These are phyloP conservation scores for Phrynosoma blainvillii DNA, from an alignment of 2,113 vertebrate genomes.

Conservation along the genomic window DNA sequence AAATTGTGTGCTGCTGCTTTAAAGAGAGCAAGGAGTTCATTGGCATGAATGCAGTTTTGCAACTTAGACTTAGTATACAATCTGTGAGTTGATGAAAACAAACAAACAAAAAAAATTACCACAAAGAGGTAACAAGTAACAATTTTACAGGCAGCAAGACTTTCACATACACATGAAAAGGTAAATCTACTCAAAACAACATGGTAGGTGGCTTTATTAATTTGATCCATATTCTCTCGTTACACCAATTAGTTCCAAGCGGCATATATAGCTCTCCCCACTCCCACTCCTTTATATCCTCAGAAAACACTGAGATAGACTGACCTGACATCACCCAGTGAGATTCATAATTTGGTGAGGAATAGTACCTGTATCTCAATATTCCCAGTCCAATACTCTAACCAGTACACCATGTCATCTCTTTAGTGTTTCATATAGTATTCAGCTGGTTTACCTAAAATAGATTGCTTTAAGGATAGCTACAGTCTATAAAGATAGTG, in stretches of 20 bases:
- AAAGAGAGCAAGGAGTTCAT: neutral
- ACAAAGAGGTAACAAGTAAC: neutral
- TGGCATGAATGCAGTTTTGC: neutral
- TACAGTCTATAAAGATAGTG: neutral
- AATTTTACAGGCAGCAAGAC: neutral
- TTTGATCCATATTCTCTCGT: neutral
- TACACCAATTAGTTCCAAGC: neutral
- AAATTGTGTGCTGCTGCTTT: neutral
- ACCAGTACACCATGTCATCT: neutral
- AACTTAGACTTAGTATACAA: neutral
- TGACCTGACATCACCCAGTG: neutral
- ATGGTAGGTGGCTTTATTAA: neutral
- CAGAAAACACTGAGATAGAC: neutral
- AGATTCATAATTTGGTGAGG: too few relatives aligned
- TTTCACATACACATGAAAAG: neutral
- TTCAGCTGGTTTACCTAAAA: too few relatives aligned
- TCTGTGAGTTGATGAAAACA: conserved; percentile 13
- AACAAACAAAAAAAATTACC: neutral
- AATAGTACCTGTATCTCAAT: neutral
- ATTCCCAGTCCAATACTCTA: neutral
- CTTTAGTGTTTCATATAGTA: neutral
- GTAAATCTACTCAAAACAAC: neutral
- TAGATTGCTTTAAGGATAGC: neutral
- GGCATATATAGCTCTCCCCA: neutral
- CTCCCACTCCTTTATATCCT: neutral